Conservation (phyloP, 2,888 invertebrate species). For the Tupiocoris notatus region DNA sequence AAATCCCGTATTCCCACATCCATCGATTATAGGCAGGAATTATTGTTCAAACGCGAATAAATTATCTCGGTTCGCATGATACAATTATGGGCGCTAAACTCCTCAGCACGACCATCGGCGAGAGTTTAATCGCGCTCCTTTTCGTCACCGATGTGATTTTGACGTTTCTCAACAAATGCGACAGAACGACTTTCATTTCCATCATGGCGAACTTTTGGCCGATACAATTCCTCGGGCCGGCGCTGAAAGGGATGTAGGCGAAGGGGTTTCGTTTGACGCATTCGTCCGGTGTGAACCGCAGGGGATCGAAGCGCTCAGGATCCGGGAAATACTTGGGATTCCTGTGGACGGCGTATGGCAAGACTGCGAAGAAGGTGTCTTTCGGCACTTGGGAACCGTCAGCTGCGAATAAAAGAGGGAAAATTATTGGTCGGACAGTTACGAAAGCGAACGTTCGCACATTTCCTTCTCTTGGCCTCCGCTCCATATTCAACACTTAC, state of each 20-base stretch:
- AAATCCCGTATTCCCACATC: no score
- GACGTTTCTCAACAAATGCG: not conserved
- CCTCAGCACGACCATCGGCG: not conserved
- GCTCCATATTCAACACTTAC: no score
- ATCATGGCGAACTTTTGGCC: slow-evolving; percentile 2
- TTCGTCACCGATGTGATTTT: not conserved
- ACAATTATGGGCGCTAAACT: not conserved
- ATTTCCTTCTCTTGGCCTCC: no score
- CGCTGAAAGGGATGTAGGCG: not conserved
- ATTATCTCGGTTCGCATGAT: not conserved
- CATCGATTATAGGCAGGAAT: no score
- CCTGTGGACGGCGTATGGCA: not conserved
- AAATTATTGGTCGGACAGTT: no score
- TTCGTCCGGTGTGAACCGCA: not conserved
- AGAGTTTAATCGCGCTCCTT: not conserved
- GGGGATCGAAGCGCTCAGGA: not conserved
- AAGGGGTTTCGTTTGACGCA: not conserved
- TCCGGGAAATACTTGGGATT: not conserved
- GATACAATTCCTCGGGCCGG: not conserved
- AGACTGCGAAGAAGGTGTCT: not conserved
- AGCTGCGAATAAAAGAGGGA: no score
- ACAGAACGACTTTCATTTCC: not conserved
- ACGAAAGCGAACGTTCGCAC: no score
- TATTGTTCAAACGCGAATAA: no score
- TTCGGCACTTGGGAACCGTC: not conserved